phyloP scores from a whole-genome alignment of 2,888 invertebrate species.

The Limnephilus marmoratus region DNA sequence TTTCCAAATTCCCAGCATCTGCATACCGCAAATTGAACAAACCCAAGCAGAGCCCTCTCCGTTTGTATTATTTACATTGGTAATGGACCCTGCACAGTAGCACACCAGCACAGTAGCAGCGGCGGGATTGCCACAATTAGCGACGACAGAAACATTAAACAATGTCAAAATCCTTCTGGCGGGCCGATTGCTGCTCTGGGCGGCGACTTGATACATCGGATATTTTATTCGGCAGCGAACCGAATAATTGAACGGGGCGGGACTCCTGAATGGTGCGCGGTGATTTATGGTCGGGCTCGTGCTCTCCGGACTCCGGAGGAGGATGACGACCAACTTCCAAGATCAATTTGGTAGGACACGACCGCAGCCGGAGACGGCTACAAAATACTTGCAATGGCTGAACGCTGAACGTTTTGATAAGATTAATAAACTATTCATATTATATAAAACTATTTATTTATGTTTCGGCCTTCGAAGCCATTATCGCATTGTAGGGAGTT shows the following conservation, averaged over 20 bases:
- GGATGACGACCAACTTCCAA: not conserved
- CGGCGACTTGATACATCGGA: conserved; percentile 46
- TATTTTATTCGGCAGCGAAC: conserved; percentile 59
- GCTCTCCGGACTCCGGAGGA: not conserved
- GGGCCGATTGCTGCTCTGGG: not conserved
- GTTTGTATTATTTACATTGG: conserved; percentile 60
- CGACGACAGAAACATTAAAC: conserved; percentile 63
- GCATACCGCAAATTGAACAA: conserved; percentile 60
- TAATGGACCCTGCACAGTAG: conserved; percentile 50
- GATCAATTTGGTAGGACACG: conserved; percentile 32
- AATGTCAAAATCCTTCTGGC: conserved; percentile 62
- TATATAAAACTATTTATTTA: no score
- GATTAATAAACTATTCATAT: no score
- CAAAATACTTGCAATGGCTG: not conserved
- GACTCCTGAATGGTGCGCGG: conserved; percentile 17
- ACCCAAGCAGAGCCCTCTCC: conserved; percentile 49
- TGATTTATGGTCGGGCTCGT: conserved; percentile 51
- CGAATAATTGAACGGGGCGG: conserved; percentile 63
- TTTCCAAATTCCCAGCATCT: not conserved
- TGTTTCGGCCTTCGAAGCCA: no score
- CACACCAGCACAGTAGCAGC: conserved; percentile 3
- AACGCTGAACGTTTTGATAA: not conserved
- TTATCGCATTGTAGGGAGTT: no score
- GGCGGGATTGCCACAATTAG: conserved; percentile 63
- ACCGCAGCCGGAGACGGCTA: not conserved